A percentile compares a stretch with the other conserved stretches of the same genome.
Evolutionary conservation across 2,888 invertebrate genomes (phyloP).

Genomic region (Mythimna loreyi): DNA sequence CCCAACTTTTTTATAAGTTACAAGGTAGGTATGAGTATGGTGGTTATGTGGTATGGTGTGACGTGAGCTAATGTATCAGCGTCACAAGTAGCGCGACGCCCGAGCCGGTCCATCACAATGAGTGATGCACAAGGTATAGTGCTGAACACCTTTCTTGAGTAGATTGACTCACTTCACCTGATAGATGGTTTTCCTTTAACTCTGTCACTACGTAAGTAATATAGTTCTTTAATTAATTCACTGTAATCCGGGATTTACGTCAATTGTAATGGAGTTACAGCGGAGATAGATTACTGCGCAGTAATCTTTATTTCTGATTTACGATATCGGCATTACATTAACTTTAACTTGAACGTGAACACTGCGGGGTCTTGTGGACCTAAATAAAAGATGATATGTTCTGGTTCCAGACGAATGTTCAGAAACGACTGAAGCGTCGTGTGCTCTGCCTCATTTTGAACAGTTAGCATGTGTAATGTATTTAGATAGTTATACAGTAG

Average conservation of each 20-base stretch:
- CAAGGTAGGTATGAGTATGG: neutral
- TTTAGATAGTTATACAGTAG: neutral
- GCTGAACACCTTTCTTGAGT: slow-evolving; percentile 2
- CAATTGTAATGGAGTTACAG: slow-evolving; percentile 1
- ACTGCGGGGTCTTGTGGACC: no score
- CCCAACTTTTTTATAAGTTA: neutral
- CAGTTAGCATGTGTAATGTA: neutral
- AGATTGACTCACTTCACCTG: slow-evolving; percentile 11
- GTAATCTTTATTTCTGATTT: slow-evolving; percentile 3
- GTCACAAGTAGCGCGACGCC: neutral
- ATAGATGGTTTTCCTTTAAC: slow-evolving; percentile 43
- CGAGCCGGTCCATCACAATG: no score
- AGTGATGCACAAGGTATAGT: neutral
- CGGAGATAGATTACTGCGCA: neutral
- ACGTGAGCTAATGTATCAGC: slow-evolving; percentile 1
- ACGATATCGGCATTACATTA: neutral
- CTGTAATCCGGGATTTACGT: slow-evolving; percentile 18
- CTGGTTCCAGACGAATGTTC: neutral
- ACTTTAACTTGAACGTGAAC: neutral
- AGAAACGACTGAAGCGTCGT: neutral
- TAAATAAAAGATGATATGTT: neutral
- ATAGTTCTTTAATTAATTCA: slow-evolving; percentile 40
- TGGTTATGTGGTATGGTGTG: no score
- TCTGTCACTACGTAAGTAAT: slow-evolving; percentile 13
- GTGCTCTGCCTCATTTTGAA: neutral